Conservation (phyloP, 2,113 vertebrate species). For the Micronycteris hirsuta region DNA sequence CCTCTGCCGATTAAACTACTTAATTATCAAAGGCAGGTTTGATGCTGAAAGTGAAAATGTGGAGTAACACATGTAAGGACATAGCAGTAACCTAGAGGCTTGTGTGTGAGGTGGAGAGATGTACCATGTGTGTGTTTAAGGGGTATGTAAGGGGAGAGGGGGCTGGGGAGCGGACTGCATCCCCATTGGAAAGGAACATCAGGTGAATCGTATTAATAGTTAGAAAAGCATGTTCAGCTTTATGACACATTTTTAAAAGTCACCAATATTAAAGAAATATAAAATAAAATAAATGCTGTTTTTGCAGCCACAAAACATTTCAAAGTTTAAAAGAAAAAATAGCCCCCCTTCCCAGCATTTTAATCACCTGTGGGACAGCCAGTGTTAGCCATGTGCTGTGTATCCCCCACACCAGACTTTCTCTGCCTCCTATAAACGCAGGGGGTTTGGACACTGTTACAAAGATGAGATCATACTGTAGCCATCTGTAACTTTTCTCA, state of each 20-base stretch:
- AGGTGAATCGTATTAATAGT: not conserved
- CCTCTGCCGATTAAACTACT: not conserved
- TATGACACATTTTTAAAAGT: not conserved
- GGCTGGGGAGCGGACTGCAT: not conserved
- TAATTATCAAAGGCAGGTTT: not conserved
- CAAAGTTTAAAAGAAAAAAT: constrained; percentile 7
- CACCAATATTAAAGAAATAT: not conserved
- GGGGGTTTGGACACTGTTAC: not conserved
- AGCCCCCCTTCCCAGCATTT: not conserved
- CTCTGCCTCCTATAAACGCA: not conserved
- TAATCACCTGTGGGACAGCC: not conserved
- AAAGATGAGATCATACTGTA: not conserved
- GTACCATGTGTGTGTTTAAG: not conserved
- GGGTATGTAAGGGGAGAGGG: fast-evolving
- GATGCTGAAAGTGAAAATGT: not conserved
- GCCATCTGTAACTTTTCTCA: not conserved
- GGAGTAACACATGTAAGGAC: not conserved
- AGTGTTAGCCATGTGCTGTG: not conserved
- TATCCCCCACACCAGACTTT: not conserved
- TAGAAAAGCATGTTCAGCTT: constrained; percentile 1
- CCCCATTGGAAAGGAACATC: not conserved
- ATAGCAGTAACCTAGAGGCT: not conserved
- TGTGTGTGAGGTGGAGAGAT: not conserved
- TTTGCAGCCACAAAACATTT: constrained; percentile 1
- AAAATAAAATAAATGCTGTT: not conserved